Conservation (phyloP, 2,888 invertebrate genomes). For the Drosophila prostipennis region DNA sequence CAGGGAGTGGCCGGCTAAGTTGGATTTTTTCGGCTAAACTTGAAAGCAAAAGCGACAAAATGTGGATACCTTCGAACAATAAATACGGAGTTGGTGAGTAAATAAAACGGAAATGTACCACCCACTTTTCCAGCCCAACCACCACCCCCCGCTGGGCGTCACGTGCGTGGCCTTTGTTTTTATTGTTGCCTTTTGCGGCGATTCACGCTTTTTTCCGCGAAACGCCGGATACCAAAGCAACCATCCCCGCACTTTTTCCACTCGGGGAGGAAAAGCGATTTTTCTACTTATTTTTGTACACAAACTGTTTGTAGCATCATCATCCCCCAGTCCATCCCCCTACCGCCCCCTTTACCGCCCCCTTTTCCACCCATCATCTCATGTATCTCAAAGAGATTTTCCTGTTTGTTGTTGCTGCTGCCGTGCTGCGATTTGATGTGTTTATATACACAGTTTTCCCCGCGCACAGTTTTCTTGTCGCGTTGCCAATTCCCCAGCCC, state of each 20-base stretch:
- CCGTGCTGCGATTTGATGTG: conserved; percentile 71
- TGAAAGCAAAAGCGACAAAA: conserved; percentile 54
- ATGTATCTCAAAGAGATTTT: conserved; percentile 64
- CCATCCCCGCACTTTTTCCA: conserved; percentile 44
- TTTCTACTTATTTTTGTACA: conserved; percentile 69
- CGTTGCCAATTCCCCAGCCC: conserved; percentile 62
- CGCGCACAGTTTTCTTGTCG: conserved; percentile 21
- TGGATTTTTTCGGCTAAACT: conserved; percentile 32
- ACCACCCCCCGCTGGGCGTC: conserved; percentile 57
- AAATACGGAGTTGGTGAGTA: conserved; percentile 84
- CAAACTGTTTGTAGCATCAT: conserved; percentile 43
- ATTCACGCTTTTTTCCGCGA: conserved; percentile 77
- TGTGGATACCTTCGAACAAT: conserved; percentile 84
- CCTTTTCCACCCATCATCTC: conserved; percentile 16
- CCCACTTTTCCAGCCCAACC: conserved; percentile 11
- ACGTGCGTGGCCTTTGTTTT: conserved; percentile 64
- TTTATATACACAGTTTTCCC: conserved; percentile 52
- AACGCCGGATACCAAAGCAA: conserved; percentile 48
- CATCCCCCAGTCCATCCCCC: conserved; percentile 25
- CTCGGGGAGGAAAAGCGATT: conserved; percentile 75
- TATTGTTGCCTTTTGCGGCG: conserved; percentile 59
- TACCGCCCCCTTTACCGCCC: conserved; percentile 29
- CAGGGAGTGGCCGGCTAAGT: conserved; percentile 45
- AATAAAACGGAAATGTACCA: conserved; percentile 9
- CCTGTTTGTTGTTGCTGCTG: conserved; percentile 54